phyloP scores from a whole-genome alignment of 2,113 vertebrate genomes.

The Corythoichthys haematopterus region DNA sequence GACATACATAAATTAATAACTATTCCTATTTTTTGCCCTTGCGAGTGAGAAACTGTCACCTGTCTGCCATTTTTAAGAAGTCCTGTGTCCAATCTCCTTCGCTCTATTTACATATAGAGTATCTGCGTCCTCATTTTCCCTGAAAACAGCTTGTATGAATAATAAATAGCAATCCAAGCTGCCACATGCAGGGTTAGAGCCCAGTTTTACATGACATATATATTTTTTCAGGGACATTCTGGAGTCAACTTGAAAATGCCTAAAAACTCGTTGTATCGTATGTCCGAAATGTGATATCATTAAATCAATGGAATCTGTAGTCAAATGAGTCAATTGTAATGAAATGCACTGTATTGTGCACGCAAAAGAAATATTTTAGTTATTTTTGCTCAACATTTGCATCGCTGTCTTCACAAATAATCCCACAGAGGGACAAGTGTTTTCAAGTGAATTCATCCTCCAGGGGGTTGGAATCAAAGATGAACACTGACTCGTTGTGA shows the following conservation, averaged over 20 bases:
- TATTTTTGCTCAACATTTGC: not conserved
- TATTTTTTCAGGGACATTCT: constrained; percentile 2
- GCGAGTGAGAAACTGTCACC: not conserved
- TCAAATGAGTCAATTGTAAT: not conserved
- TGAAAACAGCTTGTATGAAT: constrained; percentile 42
- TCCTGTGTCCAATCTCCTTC: not conserved
- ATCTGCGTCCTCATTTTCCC: constrained; percentile 31
- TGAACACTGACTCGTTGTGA: constrained; percentile 3
- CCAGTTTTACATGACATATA: constrained; percentile 19
- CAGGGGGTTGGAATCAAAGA: constrained; percentile 6
- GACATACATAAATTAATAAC: too few relatives aligned
- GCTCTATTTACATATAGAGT: constrained; percentile 4
- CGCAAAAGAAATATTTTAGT: not conserved
- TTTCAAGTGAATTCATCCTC: not conserved
- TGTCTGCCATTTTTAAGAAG: not conserved
- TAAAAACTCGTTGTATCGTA: not conserved
- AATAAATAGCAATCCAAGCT: constrained; percentile 35
- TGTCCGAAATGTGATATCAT: not conserved
- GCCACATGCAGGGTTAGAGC: constrained; percentile 24
- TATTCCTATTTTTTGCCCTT: not conserved
- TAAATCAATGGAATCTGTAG: not conserved
- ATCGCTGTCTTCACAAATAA: constrained; percentile 1
- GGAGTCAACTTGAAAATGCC: constrained; percentile 1
- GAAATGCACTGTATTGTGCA: not conserved
- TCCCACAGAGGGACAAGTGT: not conserved